Base-by-base conservation (phyloP, 2,797 vertebrate species). In the Neosilurus hyrtlii region DNA sequence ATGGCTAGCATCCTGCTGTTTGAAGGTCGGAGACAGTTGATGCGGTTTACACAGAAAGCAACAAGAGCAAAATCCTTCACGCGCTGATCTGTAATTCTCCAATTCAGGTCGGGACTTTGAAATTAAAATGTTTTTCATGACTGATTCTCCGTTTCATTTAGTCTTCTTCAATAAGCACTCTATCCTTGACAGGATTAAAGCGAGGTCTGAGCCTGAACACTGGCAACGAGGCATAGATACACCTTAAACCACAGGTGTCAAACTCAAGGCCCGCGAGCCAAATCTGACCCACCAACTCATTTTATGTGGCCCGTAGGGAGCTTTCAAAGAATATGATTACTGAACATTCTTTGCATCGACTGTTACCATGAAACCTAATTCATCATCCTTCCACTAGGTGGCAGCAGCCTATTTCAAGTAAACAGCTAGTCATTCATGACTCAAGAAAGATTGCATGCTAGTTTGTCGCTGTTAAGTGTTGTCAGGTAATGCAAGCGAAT, bases 1-100 rank as follows among this genome's bases (percentile, higher is more conserved):
- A 97, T 96, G 0, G 95, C 97, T 8, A 96, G 94, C 82, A 92
- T 99, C 22, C 87, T 99, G 82, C 86, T 99, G 1, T 99, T 99
- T 22, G 98, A 99, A 90, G 98, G 95, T 73, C 96, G 92, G 88
- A 95, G 95, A 78, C 98, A 99, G 81, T 89, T 95, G 83, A 83
- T 91, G n/a, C 85, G 89, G 62, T 67, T 89, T 0, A 86, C 49
- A 43, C 86, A 90, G 73, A 89, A 86, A 59, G 83, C 88, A 51
- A 77, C 76, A 79, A 90, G 90, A 65, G 8, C 9, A 75, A 82
- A 51, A 77, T 65, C 78, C 11, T 61, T 72, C 59, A 54, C 65
- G 22, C 43, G 7, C 22, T 26, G 24, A 73, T 75, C n/a, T 26
- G 24, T 43, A 63, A 14, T 22, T 59, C 26, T 74, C 3, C 30